Conservation (phyloP, 2,113 vertebrate species). For the Cygnus buccinator region DNA sequence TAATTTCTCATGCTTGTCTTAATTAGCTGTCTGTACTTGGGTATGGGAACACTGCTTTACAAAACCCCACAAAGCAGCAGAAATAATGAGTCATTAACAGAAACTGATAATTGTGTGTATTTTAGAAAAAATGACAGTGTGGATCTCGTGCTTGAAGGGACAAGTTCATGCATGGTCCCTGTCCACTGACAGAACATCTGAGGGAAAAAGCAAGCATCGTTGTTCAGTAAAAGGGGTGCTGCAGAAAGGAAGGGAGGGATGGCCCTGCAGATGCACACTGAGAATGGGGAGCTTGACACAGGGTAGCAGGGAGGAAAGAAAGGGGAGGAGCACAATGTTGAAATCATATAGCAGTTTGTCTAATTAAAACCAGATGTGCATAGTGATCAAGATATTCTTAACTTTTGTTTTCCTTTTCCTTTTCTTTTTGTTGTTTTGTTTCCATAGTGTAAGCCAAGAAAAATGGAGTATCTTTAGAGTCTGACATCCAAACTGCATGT, state of each 20-base stretch:
- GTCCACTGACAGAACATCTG: background rate
- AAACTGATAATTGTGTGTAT: background rate
- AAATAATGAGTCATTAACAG: background rate
- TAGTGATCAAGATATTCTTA: background rate
- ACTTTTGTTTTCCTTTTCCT: background rate
- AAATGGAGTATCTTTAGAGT: background rate
- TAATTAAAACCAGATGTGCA: background rate
- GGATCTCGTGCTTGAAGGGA: background rate
- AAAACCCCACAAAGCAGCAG: background rate
- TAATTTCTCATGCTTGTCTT: background rate
- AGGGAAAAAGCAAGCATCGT: background rate
- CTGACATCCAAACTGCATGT: background rate
- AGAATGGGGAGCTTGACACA: background rate
- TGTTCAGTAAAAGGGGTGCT: background rate
- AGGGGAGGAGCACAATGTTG: background rate
- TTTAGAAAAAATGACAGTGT: background rate
- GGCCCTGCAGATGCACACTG: background rate
- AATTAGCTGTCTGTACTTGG: background rate
- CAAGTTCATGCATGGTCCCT: background rate
- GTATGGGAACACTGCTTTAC: background rate
- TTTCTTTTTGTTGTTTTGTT: fast-evolving
- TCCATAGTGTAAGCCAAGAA: background rate
- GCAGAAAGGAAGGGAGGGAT: background rate
- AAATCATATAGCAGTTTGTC: background rate
- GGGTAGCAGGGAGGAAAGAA: background rate